Evolutionary conservation across 1,140 invertebrate species (phyloP).

Genomic region (Danaus melanippus): DNA sequence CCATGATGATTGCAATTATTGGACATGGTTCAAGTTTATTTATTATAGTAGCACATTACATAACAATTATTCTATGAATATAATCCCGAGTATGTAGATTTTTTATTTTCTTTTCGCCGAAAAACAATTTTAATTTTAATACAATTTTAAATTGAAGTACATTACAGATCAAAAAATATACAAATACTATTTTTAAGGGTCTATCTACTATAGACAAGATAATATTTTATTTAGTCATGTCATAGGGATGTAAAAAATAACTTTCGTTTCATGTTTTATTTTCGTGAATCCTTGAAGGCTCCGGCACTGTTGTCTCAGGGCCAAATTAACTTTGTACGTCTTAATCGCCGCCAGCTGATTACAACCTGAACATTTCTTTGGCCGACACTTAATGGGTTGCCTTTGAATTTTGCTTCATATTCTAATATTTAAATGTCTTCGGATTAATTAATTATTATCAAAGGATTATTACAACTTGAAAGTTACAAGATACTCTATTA

Average conservation of each 20-base stretch:
- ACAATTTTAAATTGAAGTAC: no score
- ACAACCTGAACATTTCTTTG: constrained; percentile 49
- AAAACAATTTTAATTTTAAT: no score
- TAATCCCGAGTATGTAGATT: no score
- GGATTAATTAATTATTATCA: constrained; percentile 4
- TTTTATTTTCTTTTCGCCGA: no score
- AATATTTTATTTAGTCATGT: no score
- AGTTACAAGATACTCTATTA: no score
- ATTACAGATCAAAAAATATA: no score
- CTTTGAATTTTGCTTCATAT: constrained; percentile 38
- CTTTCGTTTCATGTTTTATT: constrained; percentile 1
- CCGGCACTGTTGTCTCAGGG: constrained; percentile 32
- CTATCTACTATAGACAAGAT: no score
- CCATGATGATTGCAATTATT: constrained; percentile 16
- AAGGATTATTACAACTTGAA: no score
- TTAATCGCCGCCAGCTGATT: constrained; percentile 60
- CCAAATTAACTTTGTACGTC: constrained; percentile 50
- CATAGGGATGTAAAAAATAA: neutral
- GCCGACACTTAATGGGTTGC: constrained; percentile 48
- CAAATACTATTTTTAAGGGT: no score
- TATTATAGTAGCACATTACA: no score
- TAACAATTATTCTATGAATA: no score
- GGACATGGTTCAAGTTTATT: constrained; percentile 24
- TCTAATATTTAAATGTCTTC: constrained; percentile 19
- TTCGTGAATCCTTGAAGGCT: neutral